Evolutionary conservation across 1,140 invertebrate genomes (phyloP).

Genomic region (Drosophila ohnishii): DNA sequence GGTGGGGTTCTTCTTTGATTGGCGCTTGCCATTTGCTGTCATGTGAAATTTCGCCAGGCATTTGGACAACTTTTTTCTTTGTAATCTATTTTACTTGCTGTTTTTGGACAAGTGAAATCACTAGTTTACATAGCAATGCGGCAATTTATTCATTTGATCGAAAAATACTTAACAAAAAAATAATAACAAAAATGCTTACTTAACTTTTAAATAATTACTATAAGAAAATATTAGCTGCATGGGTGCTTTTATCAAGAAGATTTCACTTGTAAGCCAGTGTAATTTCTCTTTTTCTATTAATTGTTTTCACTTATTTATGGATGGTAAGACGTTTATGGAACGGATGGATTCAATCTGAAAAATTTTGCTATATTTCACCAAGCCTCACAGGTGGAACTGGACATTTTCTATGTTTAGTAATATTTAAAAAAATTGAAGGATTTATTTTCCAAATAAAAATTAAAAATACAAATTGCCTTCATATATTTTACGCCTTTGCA

Average conservation of each 20-base stretch:
- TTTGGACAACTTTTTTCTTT: constrained; percentile 11
- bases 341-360: background rate
- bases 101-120: constrained; percentile 59
- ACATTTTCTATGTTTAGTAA: background rate
- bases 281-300: constrained; percentile 6
- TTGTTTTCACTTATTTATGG: no score
- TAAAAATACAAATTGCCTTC: background rate
- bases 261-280: background rate
- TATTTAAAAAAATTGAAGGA: background rate
- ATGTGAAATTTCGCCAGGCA: constrained; percentile 56
- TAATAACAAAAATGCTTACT: background rate
- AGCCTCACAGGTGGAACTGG: background rate
- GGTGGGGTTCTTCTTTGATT: no score
- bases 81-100: constrained; percentile 1
- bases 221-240: background rate
- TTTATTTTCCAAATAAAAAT: background rate
- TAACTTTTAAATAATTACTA: background rate
- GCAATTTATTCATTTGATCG: background rate
- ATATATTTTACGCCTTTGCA: background rate
- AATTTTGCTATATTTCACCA: background rate
- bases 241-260: background rate
- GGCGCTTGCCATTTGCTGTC: constrained; percentile 36
- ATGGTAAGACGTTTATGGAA: background rate
- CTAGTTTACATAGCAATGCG: background rate
- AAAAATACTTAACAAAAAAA: background rate